Evolutionary conservation across 2,113 vertebrate species (phyloP).

Genomic region (Hippocampus abdominalis): DNA sequence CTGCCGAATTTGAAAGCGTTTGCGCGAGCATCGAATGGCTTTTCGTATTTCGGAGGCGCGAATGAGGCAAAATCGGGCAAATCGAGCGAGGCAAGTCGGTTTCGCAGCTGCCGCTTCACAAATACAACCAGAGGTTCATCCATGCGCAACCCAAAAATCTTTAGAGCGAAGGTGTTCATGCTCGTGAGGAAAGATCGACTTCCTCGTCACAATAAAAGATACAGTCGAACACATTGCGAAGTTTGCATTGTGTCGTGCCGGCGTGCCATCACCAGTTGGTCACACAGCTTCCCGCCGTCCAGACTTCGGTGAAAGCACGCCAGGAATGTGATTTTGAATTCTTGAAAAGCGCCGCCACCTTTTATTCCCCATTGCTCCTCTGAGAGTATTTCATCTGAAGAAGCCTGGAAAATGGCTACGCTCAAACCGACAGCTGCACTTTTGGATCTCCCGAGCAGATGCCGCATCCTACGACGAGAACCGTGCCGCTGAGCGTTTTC

Average conservation of each 20-base stretch:
- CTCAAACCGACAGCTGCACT: not conserved
- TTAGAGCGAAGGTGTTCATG: not conserved
- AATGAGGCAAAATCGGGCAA: no score
- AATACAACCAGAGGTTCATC: not conserved
- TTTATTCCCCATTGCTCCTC: not conserved
- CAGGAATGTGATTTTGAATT: no score
- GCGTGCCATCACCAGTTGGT: no score
- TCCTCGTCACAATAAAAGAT: no score
- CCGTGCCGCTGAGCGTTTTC: not conserved
- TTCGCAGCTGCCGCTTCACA: not conserved
- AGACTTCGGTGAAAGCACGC: no score
- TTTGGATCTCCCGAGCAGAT: not conserved
- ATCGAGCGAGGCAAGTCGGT: no score
- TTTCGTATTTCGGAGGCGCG: not conserved
- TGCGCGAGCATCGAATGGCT: slow-evolving; percentile 1
- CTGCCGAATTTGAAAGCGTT: slow-evolving; percentile 25
- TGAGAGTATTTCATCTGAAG: not conserved
- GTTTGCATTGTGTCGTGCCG: no score
- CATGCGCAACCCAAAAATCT: not conserved
- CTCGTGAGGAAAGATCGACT: not conserved
- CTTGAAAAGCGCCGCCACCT: not conserved
- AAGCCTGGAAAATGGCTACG: not conserved
- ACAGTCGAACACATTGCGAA: no score
- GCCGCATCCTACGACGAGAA: not conserved
- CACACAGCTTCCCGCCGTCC: no score